Conservation (phyloP, 2,888 invertebrate genomes). For the Sepioteuthis lessoniana region DNA sequence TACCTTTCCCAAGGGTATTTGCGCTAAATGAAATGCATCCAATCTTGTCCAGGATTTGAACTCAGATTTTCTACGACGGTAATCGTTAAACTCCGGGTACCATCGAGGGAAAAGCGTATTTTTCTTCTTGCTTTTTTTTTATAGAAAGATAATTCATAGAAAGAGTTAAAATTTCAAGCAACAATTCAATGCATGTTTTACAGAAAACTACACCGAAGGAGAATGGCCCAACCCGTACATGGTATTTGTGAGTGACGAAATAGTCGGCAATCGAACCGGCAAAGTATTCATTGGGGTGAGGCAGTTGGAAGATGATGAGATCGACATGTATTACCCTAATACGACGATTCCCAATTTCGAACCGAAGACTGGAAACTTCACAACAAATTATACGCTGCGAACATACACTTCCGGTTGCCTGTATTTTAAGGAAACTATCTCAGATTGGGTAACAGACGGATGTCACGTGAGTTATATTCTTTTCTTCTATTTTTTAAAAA, state of each 20-base stretch:
- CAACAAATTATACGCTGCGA: slow-evolving; percentile 72
- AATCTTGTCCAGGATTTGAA: too few species aligned
- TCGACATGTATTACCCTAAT: slow-evolving; percentile 61
- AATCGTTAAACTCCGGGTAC: too few species aligned
- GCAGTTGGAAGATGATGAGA: slow-evolving; percentile 61
- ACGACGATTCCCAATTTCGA: slow-evolving; percentile 58
- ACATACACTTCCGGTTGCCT: slow-evolving; percentile 74
- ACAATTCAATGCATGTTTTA: background rate
- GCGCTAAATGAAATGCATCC: too few species aligned
- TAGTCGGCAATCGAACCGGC: slow-evolving; percentile 63
- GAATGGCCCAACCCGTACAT: slow-evolving; percentile 57
- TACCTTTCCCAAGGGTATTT: too few species aligned
- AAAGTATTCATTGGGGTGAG: slow-evolving; percentile 72
- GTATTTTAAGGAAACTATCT: slow-evolving; percentile 66
- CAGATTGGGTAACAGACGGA: slow-evolving; percentile 70
- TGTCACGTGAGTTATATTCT: slow-evolving; percentile 55
- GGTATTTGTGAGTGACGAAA: slow-evolving; percentile 63
- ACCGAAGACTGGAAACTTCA: slow-evolving; percentile 64
- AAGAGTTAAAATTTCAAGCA: too few species aligned
- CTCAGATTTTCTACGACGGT: too few species aligned
- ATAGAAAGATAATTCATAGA: too few species aligned
- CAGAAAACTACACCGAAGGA: slow-evolving; percentile 39
- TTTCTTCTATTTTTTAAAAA: background rate
- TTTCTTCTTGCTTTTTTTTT: too few species aligned
- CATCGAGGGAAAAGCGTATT: too few species aligned